A percentile compares a stretch with the other conserved stretches of the same genome.
phyloP scores from a whole-genome alignment of 2,888 invertebrate genomes.

The Spisula solida region DNA sequence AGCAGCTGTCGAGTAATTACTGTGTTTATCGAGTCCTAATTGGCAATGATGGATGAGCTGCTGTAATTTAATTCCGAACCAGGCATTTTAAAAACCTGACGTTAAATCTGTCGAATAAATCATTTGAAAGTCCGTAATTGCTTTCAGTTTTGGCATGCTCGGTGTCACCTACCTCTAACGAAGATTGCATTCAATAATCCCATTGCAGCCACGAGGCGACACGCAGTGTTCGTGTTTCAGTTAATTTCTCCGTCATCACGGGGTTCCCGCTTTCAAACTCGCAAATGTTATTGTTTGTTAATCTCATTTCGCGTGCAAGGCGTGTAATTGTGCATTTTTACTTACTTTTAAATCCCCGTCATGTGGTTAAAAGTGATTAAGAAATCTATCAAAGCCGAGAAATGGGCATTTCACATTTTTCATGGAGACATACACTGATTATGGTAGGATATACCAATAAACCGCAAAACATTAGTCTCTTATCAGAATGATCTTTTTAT shows the following conservation, averaged over 20 bases:
- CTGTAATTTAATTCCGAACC: background rate
- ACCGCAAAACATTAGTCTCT: background rate
- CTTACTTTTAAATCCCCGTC: background rate
- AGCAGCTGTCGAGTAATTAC: background rate
- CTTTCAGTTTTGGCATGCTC: background rate
- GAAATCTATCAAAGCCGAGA: background rate
- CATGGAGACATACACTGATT: background rate
- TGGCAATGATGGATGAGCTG: background rate
- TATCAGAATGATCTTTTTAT: too few relatives aligned
- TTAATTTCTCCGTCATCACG: background rate
- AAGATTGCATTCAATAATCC: background rate
- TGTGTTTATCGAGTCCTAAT: background rate
- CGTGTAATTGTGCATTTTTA: constrained; percentile 8
- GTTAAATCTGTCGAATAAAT: background rate
- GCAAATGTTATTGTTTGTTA: background rate
- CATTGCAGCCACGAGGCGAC: background rate
- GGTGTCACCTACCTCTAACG: background rate
- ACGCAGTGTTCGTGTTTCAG: background rate
- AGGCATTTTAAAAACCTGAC: background rate
- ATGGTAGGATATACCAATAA: background rate
- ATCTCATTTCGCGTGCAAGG: background rate
- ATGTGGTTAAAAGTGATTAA: background rate
- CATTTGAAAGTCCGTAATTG: background rate
- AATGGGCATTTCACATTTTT: background rate
- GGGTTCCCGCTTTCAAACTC: background rate